Evolutionary conservation across 2,797 vertebrate species (phyloP), one percentile per base, ranked within the genome.

Genomic region (Dendrocincla fuliginosa): DNA sequence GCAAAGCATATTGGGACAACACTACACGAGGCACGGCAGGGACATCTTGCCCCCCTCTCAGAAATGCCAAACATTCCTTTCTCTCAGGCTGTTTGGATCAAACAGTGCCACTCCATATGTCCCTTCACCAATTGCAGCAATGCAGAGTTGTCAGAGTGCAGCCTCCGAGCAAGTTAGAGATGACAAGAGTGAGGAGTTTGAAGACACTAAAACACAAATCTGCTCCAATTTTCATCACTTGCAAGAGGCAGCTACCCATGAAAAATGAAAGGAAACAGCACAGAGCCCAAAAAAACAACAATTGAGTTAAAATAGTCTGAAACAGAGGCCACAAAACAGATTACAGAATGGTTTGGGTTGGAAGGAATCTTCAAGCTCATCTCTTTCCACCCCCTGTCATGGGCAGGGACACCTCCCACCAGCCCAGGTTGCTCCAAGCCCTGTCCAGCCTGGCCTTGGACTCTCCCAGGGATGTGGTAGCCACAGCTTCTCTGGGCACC

Each of bases 121-220:
- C 68, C 76, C 64, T 59, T 65, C 71, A 27, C 41, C 74, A 49
- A 44, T 4, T 60, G 77, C 27, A 80, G 70, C 32, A 67, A 59
- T 23, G 55, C 11, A 13, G 19, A 70, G 78, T 19, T 70, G 73
- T 87, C 87, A 69, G 67, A 76, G 68, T 6, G 27, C 84, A 61
- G 73, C 75, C 75, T 91, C 82, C 49, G 33, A 49, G 69, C 33
- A 35, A 82, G 65, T 2, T 41, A n/a, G 77, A 78, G 65, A 19
- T 50, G 73, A 79, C 83, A 94, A 76, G 92, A 57, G 46, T 37
- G 24, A 35, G 19, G 86, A 83, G 79, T 63, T 3, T 52, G 88
- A 73, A 88, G 53, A 89, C 85, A 57, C 81, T 57, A 37, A 37
- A 81, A 89, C 84, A 70, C 37, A 1, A 59, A 89, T 70, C 83